Conservation (phyloP, 2,797 vertebrate genomes). For the Sciaenops ocellatus region DNA sequence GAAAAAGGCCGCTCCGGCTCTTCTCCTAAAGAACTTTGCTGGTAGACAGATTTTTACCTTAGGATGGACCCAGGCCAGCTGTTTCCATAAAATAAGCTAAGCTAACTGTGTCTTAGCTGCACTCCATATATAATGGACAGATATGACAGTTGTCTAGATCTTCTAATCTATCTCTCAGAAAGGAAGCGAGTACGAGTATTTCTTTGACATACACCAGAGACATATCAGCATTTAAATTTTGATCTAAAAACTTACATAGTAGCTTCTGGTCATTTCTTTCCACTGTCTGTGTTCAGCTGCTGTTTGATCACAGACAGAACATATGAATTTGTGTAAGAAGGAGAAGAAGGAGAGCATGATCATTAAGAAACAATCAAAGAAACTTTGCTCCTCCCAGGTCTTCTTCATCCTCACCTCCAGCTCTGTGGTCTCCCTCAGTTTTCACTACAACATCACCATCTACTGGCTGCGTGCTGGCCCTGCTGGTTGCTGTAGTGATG, state of each 20-base stretch:
- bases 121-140: not conserved
- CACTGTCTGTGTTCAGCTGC: slow-evolving; percentile 69
- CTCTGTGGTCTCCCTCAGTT: slow-evolving; percentile 49
- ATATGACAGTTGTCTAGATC: not conserved
- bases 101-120: not conserved
- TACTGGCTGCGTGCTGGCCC: slow-evolving; percentile 52
- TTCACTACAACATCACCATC: slow-evolving; percentile 65
- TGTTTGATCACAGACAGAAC: slow-evolving; percentile 46
- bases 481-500: slow-evolving; percentile 24
- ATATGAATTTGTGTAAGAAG: not conserved
- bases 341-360: not conserved
- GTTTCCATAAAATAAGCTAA: not conserved
- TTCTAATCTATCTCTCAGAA: not conserved
- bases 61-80: not conserved
- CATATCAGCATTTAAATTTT: not conserved
- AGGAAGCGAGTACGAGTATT: not conserved
- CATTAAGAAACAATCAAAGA: not conserved
- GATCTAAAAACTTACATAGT: slow-evolving; percentile 74
- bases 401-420: slow-evolving; percentile 62
- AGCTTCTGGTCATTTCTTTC: slow-evolving; percentile 61
- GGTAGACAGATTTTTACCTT: not conserved
- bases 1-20: too few relatives aligned
- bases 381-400: not conserved
- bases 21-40: not conserved
- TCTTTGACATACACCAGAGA: not conserved